These are phyloP conservation scores for Apis florea DNA, from an alignment of 1,140 invertebrate species.

Conservation along the genomic window DNA sequence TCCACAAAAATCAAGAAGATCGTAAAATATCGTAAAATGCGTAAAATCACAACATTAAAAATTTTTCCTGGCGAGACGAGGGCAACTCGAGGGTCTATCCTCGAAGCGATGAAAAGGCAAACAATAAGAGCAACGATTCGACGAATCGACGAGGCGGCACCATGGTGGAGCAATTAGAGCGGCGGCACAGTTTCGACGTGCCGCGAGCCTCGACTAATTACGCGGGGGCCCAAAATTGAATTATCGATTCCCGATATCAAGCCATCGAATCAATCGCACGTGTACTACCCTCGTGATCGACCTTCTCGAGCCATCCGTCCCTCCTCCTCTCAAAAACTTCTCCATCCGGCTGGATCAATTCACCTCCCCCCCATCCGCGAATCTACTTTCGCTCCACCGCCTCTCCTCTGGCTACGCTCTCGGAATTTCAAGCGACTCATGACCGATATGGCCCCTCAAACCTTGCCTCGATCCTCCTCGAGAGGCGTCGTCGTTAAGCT, in stretches of 20 bases:
- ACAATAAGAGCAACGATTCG: conserved; percentile 5
- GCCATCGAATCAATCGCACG: conserved; percentile 27
- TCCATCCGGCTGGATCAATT: not conserved
- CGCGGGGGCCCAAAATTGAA: conserved; percentile 24
- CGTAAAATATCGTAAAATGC: too few species aligned
- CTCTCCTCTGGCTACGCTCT: not conserved
- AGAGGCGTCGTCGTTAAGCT: not conserved
- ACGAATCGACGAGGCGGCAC: not conserved
- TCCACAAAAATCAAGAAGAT: too few species aligned
- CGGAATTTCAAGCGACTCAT: conserved; percentile 20
- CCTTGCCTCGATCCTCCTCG: too few species aligned
- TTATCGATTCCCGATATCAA: conserved; percentile 50
- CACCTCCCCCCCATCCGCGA: not conserved
- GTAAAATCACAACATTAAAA: too few species aligned
- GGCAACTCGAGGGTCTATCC: too few species aligned
- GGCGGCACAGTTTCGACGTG: conserved; percentile 14
- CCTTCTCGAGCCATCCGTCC: not conserved
- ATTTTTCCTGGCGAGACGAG: too few species aligned
- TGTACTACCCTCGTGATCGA: not conserved
- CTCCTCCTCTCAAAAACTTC: conserved; percentile 12
- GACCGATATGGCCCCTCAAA: not conserved
- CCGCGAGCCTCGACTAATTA: conserved; percentile 39
- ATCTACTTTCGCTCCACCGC: not conserved
- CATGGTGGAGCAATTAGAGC: conserved; percentile 33
- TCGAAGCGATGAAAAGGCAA: not conserved